These are phyloP conservation scores for Minunthozetes semirufus DNA, from an alignment of 2,888 invertebrate species.

Conservation along the genomic window DNA sequence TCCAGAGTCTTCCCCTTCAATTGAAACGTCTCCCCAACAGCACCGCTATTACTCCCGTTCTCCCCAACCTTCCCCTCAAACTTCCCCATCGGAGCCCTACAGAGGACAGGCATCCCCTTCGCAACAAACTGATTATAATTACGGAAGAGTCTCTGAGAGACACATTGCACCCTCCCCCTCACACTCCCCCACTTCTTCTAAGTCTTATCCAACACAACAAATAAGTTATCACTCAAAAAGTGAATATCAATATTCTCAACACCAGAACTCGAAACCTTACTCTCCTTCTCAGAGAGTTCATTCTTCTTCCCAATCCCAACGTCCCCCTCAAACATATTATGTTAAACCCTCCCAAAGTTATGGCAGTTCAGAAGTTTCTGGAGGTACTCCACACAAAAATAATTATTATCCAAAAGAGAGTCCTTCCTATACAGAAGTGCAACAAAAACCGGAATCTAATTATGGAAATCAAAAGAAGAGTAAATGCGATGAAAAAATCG, in stretches of 20 bases:
- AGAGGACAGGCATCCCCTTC: neutral
- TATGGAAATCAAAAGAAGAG: neutral
- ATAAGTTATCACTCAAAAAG: slow-evolving; percentile 3
- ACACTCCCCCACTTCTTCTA: neutral
- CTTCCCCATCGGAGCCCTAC: neutral
- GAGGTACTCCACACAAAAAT: neutral
- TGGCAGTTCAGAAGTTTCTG: neutral
- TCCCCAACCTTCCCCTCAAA: neutral
- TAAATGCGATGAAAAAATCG: slow-evolving; percentile 5
- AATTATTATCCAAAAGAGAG: neutral
- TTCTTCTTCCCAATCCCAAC: neutral
- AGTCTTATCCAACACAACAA: slow-evolving; percentile 2
- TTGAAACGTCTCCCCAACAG: neutral
- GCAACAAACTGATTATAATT: neutral
- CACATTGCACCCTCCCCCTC: neutral
- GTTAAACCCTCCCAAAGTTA: neutral
- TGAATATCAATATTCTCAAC: neutral
- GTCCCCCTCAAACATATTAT: neutral
- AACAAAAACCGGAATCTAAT: neutral
- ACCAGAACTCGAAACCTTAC: neutral
- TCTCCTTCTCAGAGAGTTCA: neutral
- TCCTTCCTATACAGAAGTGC: neutral
- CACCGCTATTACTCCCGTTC: neutral
- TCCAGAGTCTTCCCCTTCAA: neutral
- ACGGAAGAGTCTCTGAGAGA: neutral